A percentile compares a stretch with the other conserved stretches of the same genome.
Conservation (phyloP, 92 coral and sea anemone genomes). For the Porites divaricata region DNA sequence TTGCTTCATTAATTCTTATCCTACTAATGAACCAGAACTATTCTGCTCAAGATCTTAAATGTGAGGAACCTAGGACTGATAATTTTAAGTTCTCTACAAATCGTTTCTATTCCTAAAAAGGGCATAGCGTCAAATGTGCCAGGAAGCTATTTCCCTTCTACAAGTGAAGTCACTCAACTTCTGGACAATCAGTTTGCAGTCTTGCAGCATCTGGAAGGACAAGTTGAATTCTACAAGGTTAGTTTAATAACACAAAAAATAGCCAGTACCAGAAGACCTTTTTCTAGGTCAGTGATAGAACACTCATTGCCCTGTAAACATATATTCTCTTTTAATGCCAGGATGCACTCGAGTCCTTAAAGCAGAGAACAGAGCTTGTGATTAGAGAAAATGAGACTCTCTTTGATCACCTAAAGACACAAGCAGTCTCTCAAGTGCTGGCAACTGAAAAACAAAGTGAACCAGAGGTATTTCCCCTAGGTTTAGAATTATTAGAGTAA, state of each 20-base stretch:
- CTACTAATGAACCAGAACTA: too few species aligned
- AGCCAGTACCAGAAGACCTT: too few species aligned
- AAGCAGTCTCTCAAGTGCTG: conserved; percentile 67
- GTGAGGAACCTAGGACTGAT: too few species aligned
- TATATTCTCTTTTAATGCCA: conserved; percentile 2
- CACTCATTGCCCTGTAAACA: too few species aligned
- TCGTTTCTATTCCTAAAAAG: background rate
- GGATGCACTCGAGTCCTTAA: conserved; percentile 81
- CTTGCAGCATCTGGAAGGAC: conserved; percentile 79
- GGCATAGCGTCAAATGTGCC: background rate
- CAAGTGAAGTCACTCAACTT: conserved; percentile 79
- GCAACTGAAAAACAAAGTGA: conserved; percentile 32
- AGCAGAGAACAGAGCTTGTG: conserved; percentile 79
- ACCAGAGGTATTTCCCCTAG: background rate
- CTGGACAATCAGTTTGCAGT: conserved; percentile 79
- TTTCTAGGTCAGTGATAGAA: too few species aligned
- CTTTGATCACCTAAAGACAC: conserved; percentile 78
- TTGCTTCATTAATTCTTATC: too few species aligned
- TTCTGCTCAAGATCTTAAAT: too few species aligned
- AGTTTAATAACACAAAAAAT: background rate
- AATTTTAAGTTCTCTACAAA: too few species aligned
- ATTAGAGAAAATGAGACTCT: conserved; percentile 88
- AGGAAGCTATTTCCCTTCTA: conserved; percentile 45
- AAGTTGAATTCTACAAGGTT: conserved; percentile 93
- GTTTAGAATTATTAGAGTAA: too few species aligned